Evolutionary conservation across 2,113 vertebrate genomes (phyloP).

Genomic region (Salvelinus fontinalis): DNA sequence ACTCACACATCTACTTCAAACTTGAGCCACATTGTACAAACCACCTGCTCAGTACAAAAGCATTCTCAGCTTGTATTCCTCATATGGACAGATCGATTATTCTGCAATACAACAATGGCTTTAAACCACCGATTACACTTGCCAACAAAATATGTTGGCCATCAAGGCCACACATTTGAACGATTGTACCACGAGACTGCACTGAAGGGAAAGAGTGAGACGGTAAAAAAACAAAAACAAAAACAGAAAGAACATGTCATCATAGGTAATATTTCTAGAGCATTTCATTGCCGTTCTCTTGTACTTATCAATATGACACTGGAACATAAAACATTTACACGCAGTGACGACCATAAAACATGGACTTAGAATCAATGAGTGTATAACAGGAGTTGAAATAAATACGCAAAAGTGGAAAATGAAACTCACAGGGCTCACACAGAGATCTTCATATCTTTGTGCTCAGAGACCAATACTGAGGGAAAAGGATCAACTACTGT

Average conservation of each 20-base stretch:
- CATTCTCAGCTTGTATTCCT: conserved; percentile 1
- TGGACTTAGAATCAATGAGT: background rate
- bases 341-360: conserved; percentile 10
- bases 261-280: background rate
- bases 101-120: conserved; percentile 26
- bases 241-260: background rate
- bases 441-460: background rate
- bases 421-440: conserved; percentile 5
- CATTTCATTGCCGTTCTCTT: conserved; percentile 12
- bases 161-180: background rate
- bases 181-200: background rate
- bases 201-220: background rate
- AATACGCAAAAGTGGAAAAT: conserved; percentile 25
- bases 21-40: background rate
- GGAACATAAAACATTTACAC: background rate
- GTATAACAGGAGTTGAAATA: conserved; percentile 41
- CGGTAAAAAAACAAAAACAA: background rate
- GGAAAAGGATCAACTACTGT: background rate
- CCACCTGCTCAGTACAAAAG: conserved; percentile 14
- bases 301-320: conserved; percentile 10
- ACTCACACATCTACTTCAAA: background rate
- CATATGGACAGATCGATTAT: background rate
- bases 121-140: conserved; percentile 2
- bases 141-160: conserved; percentile 19
- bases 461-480: background rate